Evolutionary conservation across 2,113 vertebrate species (phyloP), one percentile per base, ranked within the genome.

Genomic region (Seriola rivoliana): DNA sequence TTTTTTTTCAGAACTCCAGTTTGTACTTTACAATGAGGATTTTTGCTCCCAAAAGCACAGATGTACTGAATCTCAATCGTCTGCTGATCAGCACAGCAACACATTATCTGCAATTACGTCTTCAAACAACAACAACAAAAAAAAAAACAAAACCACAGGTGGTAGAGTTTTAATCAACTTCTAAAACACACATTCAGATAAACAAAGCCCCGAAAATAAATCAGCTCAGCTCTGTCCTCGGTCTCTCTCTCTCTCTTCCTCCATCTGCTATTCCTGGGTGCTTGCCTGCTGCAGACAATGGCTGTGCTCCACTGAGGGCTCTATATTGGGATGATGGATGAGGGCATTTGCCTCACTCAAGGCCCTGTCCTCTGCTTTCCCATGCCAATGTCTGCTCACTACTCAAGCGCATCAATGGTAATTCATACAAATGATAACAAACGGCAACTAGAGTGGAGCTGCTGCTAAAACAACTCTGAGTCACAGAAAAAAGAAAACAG

Each of bases 271-370:
- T 75, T 91, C 74, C 91, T 93, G 91, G 92, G 78, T 63, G 75
- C 85, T 75, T 89, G 91, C 92, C 89, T 86, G 88, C 85, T 89
- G 80, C 86, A 93, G 85, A 92, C 90, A 69, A 86, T 75, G 83
- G 84, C 36, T 81, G 70, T 38, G 65, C 90, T 93, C 85, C 85
- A 80, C 87, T 75, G 84, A 91, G 90, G 79, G 90, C 89, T 91
- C 86, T 85, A 89, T 88, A 89, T 82, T 85, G 87, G 80, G 80
- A 93, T 91, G 93, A 94, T 93, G 85, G 91, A 94, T 93, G 93
- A 93, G 88, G 85, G 89, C 93, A 87, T 93, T 93, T 90, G 89
- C 92, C 66, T 79, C 88, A 85, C 81, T 92, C 87, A 92, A 92
- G 93, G 90, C 88, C 88, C 60, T 14, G 82, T 91, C 85, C 87